Evolutionary conservation across 2,113 vertebrate genomes (phyloP).

Genomic region (Campylorhamphus procurvoides): DNA sequence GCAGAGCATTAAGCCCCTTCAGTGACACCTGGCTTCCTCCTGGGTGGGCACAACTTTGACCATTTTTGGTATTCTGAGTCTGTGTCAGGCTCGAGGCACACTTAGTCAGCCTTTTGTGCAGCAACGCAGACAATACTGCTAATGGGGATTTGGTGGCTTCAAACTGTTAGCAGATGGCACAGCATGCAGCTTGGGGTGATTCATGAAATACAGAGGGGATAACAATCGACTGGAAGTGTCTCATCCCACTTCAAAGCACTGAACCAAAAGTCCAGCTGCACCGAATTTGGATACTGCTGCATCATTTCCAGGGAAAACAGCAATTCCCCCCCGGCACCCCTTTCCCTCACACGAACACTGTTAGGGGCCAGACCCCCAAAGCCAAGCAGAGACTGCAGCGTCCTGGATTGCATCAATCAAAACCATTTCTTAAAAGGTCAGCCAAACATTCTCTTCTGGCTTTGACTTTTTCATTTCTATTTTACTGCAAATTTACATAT

Average conservation of each 20-base stretch:
- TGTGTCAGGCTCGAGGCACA: not conserved
- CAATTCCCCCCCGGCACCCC: fast-evolving
- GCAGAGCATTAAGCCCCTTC: not conserved
- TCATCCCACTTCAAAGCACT: constrained; percentile 13
- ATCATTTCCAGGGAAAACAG: not conserved
- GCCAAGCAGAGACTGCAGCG: not conserved
- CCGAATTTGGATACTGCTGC: not conserved
- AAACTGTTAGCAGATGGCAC: not conserved
- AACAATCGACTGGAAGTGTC: not conserved
- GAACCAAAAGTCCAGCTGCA: not conserved
- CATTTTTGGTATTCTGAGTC: not conserved
- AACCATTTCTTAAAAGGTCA: not conserved
- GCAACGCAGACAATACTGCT: not conserved
- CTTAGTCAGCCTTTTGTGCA: not conserved
- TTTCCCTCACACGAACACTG: not conserved
- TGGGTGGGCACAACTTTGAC: not conserved
- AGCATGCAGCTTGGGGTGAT: not conserved
- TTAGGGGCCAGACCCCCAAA: not conserved
- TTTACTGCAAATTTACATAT: not conserved
- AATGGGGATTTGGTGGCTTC: not conserved
- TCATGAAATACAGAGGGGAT: not conserved
- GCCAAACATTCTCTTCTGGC: not conserved
- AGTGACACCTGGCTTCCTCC: not conserved
- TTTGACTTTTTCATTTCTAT: not conserved
- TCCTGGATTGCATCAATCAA: not conserved